Conservation (phyloP, 2,113 vertebrate species). For the Bubo bubo region DNA sequence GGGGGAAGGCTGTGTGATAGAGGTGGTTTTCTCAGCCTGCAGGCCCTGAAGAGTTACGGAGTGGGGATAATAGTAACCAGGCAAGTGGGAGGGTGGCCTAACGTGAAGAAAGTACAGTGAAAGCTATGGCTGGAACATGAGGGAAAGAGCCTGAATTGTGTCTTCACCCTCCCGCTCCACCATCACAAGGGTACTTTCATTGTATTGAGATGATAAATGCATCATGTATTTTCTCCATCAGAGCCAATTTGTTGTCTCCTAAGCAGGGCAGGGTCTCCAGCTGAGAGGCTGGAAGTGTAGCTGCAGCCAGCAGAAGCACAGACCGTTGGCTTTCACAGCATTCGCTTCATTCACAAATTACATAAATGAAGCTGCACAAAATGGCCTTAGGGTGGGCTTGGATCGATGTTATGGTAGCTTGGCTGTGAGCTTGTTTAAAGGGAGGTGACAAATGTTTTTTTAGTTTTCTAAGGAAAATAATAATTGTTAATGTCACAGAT, state of each 20-base stretch:
- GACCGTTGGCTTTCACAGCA: rapidly evolving
- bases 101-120: not conserved
- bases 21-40: not conserved
- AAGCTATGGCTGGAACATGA: not conserved
- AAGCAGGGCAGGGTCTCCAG: not conserved
- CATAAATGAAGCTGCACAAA: not conserved
- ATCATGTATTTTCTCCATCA: not conserved
- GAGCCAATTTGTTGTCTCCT: not conserved
- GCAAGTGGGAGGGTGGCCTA: not conserved
- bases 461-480: not conserved
- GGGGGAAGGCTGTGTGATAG: not conserved
- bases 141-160: not conserved
- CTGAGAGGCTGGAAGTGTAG: not conserved
- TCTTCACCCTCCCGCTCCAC: not conserved
- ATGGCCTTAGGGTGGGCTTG: not conserved
- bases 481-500: conserved; percentile 73
- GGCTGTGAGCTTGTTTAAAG: not conserved
- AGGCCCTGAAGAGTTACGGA: not conserved
- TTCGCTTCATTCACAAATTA: not conserved
- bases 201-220: not conserved
- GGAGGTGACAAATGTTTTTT: not conserved
- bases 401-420: not conserved
- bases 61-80: not conserved
- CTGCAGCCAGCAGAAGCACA: not conserved
- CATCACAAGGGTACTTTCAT: rapidly evolving